Evolutionary conservation across 2,113 vertebrate species (phyloP).

Genomic region (Cyprinodon tularosa): DNA sequence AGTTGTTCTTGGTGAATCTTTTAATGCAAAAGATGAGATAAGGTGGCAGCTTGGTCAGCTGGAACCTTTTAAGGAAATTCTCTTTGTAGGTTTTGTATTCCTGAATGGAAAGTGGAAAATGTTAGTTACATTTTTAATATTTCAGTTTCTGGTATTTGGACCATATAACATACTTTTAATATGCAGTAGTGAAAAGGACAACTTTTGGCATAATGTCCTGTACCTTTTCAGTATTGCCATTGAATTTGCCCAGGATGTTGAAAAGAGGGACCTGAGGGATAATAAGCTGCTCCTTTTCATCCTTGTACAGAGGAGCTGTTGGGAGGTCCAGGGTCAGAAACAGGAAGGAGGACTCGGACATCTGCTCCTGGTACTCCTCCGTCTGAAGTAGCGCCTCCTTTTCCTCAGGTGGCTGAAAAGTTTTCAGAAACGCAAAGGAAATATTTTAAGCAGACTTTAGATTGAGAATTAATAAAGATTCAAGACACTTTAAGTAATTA

Average conservation of each 20-base stretch:
- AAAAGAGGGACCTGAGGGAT: conserved; percentile 98
- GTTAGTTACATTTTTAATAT: background rate
- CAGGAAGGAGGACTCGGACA: conserved; percentile 94
- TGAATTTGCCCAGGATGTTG: conserved; percentile 97
- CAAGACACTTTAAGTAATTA: background rate
- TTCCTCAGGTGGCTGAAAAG: conserved; percentile 87
- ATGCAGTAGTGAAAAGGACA: background rate
- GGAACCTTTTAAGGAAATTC: conserved; percentile 96
- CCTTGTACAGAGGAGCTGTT: conserved; percentile 95
- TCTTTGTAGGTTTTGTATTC: conserved; percentile 99
- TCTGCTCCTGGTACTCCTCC: conserved; percentile 93
- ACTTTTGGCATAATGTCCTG: background rate
- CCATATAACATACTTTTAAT: background rate
- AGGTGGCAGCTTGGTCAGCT: conserved; percentile 93
- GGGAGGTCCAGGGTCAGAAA: conserved; percentile 96
- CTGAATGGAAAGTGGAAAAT: conserved; percentile 59
- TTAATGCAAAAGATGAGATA: conserved; percentile 99
- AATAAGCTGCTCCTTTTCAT: conserved; percentile 98
- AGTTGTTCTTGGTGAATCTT: conserved; percentile 99
- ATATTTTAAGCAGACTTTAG: background rate
- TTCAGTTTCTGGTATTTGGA: no score
- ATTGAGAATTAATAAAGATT: background rate
- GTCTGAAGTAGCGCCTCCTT: conserved; percentile 91
- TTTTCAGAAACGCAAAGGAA: background rate
- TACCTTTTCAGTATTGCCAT: conserved; percentile 94